Base-by-base conservation (phyloP, 1,140 invertebrate genomes). In the Phortica variegata region DNA sequence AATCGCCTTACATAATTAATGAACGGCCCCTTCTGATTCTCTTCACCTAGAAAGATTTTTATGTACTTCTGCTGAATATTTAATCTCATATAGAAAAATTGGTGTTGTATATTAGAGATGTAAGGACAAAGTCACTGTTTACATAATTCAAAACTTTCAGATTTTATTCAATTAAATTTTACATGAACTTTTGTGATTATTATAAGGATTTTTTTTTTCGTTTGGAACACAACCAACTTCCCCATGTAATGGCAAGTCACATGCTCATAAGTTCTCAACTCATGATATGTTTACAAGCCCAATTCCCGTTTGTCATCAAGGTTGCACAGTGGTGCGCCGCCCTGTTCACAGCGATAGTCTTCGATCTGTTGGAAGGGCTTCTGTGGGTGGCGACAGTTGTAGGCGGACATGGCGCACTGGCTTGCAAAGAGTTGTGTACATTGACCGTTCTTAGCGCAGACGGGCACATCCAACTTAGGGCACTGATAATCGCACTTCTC, bases 381-480 rank as follows among this genome's bases (percentile, higher is more conserved):
- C 36, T 62, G 61, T 2, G 66, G 66, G 58, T 70, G 56, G 13
- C 59, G 58, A n/a, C 66, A 70, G 19, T 70, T 70, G 50, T 70
- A 66, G 29, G 66, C 50, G 10, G 54, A 7, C 61, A 70, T 62
- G 29, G 54, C 50, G 40, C 66, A 70, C 29, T 38, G 45, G 2
- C 65, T 66, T 18, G 53, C 51, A 40, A 70, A 70, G 18, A 54
- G 26, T 12, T 70, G 59, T 26, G 66, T 37, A 49, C 66, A 70
- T 45, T 70, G 61, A 13, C 66, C 65, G 19, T 70, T 70, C 15
- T 40, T 36, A 49, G 65, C 65, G 18, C 66, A 70, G 1, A 70
- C 52, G 9, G 53, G 48, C 3, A 56, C 13, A 38, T 70, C 65
- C 9, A 29, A 42, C 20, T 58, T 43, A 4, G 52, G 23, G 9